Conservation (phyloP, 2,797 vertebrate genomes). For the Hapalemur alaotrensis region DNA sequence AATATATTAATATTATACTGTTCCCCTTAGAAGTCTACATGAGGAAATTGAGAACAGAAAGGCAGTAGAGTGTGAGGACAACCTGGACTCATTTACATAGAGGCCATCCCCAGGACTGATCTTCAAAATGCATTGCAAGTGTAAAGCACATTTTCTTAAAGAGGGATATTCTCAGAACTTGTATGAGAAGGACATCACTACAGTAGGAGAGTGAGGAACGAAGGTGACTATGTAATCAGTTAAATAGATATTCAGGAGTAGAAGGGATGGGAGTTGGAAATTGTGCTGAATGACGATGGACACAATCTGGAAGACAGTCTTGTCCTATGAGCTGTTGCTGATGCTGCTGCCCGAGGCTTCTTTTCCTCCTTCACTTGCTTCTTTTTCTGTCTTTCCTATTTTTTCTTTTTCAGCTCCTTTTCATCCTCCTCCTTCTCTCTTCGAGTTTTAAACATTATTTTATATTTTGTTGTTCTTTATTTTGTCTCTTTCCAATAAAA, state of each 20-base stretch:
- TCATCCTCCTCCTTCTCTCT: not conserved
- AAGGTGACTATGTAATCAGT: not conserved
- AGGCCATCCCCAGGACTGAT: not conserved
- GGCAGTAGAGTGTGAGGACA: not conserved
- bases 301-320: not conserved
- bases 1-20: not conserved
- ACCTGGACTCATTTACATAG: not conserved
- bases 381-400: not conserved
- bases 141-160: not conserved
- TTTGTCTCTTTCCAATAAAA: not conserved
- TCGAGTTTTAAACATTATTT: not conserved
- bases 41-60: not conserved
- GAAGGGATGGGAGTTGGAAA: not conserved
- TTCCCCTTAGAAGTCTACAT: not conserved
- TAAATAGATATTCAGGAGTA: not conserved
- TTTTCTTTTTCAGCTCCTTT: not conserved
- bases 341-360: fast-evolving
- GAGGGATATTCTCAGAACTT: not conserved
- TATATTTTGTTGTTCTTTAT: not conserved
- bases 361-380: not conserved
- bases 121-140: not conserved
- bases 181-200: not conserved
- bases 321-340: not conserved
- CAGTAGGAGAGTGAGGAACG: not conserved
- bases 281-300: not conserved